Base-by-base conservation (phyloP, 2,113 vertebrate species). In the Macroglossus sobrinus region DNA sequence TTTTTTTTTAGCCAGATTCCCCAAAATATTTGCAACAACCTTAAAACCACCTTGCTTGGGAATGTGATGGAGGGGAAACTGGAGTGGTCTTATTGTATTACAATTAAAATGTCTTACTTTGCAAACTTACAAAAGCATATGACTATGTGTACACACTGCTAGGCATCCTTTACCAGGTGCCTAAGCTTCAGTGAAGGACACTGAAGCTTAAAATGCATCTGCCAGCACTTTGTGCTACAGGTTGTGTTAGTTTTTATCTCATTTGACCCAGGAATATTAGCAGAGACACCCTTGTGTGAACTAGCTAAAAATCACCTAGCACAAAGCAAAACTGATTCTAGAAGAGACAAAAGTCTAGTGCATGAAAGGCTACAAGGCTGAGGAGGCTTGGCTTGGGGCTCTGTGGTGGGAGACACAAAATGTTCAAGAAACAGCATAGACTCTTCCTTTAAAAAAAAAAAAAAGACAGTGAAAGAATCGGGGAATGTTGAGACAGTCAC, bases 401-500 rank as follows among this genome's bases (percentile, higher is more conserved):
- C 21, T 78, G 10, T 64, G 12, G 19, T 30, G 15, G 43, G 12
- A 95, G n/a, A 45, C 5, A 5, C 8, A 45, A 22, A 85, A 43
- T 63, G 68, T 68, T 26, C n/a, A 40, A 50, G 11, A 14, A 30
- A 30, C 21, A 8, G 30, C 1, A 16, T 40, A 95, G 33, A 15
- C 13, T 87, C n/a, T 74, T 40, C 40, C 22, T 26, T 47, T 12
- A 3, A 30, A 53, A n/a, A 8, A 28, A n/a, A 8, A 28, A 91
- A n/a, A 91, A 33, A 75, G n/a, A 45, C 14, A 84, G 14, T 33
- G 33, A 40, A 84, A 88, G 38, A 63, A 40, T 57, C 22, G 30
- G 16, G 6, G 6, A 7, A 3, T 9, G 0, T 8, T 80, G 26
- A 74, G 19, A 30, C 7, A 43, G 3, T 89, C n/a, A 28, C 0